Base-by-base conservation (phyloP, 2,113 vertebrate species). In the Calidris pygmaea region DNA sequence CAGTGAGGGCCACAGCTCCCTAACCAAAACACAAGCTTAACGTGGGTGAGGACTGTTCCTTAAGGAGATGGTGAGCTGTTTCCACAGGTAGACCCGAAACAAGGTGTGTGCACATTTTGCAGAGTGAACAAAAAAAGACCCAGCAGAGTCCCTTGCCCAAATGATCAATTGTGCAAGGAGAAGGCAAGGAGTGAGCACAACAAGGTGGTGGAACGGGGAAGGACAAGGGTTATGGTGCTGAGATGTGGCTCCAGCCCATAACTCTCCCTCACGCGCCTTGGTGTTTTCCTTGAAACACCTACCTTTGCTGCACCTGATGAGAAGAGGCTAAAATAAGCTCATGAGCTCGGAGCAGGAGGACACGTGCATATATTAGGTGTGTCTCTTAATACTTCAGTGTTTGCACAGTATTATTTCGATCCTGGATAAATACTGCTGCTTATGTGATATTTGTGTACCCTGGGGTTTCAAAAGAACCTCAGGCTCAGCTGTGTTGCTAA, bases 11-110 rank as follows among this genome's bases (percentile, higher is more conserved):
- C 39, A 35, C 12, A 3, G 37, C 37, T n/a, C 37, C 37, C 47
- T 14, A 29, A 34, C 18, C 12, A 50, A n/a, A 10, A 21, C 22
- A 7, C 56, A 32, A 14, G 34, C 23, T 10, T 4, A 4, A 12
- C 0, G 0, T 1, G 19, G 32, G 43, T 4, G 15, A 88, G 72
- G 66, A 73, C 9, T 37, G 3, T 0, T 1, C 39, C 1, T 0
- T 12, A 2, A 39, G 37, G 50, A 62, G 62, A 16, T 2, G 9
- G n/a, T 1, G n/a, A 83, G 66, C n/a, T 12, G 19, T 3, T 39
- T 19, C n/a, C 50, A 35, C 35, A 3, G 7, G 2, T 1, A 16
- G 22, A 21, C 56, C 18, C 4, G 2, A 26, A 39, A 16, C 37
- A 35, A 45, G 47, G 5, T 0, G 9, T 9, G 13, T 47, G 30